A percentile compares a stretch with the other conserved stretches of the same genome.
These are phyloP conservation scores for Redunca redunca DNA, from an alignment of 2,113 vertebrate genomes.

Conservation along the genomic window DNA sequence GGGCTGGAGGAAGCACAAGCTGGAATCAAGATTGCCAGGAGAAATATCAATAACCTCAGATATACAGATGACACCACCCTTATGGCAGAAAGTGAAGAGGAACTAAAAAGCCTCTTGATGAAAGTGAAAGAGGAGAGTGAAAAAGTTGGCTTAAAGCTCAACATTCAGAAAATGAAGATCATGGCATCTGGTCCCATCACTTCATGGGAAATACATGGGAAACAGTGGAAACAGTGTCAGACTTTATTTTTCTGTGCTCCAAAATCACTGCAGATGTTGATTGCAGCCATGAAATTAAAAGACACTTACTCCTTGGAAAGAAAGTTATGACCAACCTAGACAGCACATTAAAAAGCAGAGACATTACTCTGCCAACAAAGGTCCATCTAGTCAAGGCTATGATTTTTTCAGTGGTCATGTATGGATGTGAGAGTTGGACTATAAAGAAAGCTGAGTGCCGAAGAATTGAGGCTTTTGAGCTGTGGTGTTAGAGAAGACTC, in stretches of 20 bases:
- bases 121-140: not conserved
- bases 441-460: not conserved
- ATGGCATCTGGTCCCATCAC: not conserved
- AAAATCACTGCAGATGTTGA: not conserved
- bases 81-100: not conserved
- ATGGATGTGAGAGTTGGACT: not conserved
- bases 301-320: not conserved
- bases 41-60: not conserved
- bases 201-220: not conserved
- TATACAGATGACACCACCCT: not conserved
- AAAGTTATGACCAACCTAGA: not conserved
- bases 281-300: not conserved
- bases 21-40: not conserved
- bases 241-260: rapidly evolving
- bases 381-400: not conserved
- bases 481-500: not conserved
- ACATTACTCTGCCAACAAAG: not conserved
- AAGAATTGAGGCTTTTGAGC: not conserved
- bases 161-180: not conserved
- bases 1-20: not conserved
- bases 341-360: not conserved
- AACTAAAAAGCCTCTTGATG: not conserved
- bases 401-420: not conserved
- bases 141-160: not conserved
- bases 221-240: not conserved